A percentile compares a stretch with the other conserved stretches of the same genome.
Evolutionary conservation across 2,113 vertebrate species (phyloP).

Genomic region (Hippocampus barbouri): DNA sequence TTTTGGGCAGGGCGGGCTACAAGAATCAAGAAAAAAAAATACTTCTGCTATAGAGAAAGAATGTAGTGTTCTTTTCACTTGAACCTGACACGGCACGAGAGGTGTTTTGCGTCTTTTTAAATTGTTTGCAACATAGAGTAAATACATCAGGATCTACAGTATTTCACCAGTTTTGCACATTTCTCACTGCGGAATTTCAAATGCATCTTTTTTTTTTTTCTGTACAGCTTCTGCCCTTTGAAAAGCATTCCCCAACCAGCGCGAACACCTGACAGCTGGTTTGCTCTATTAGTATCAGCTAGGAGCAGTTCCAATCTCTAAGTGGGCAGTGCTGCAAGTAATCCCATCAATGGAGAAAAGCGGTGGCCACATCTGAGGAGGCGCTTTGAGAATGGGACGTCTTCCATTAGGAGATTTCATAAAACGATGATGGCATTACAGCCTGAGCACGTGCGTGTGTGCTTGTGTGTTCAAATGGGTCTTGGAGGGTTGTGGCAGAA

Average conservation of each 20-base stretch:
- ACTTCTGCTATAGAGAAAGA: neutral
- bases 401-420: constrained; percentile 70
- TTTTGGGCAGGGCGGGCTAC: too few relatives aligned
- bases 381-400: constrained; percentile 42
- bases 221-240: constrained; percentile 44
- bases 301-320: constrained; percentile 68
- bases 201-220: constrained; percentile 20
- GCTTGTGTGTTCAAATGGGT: neutral
- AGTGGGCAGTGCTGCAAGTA: constrained; percentile 67
- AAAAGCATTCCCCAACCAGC: constrained; percentile 34
- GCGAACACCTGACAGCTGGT: constrained; percentile 31
- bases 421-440: constrained; percentile 65
- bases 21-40: neutral
- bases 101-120: neutral
- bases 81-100: neutral
- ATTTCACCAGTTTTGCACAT: constrained; percentile 1
- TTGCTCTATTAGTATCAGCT: constrained; percentile 58
- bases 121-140: neutral
- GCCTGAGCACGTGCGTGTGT: neutral
- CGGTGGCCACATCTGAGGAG: constrained; percentile 68
- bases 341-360: constrained; percentile 71
- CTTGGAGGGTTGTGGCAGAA: neutral
- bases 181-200: neutral
- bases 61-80: neutral
- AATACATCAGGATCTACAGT: neutral